Percentiles rank a stretch among this genome's conserved stretches.
Conservation (phyloP, 2,113 vertebrate species). For the Rhabdomys dilectus region DNA sequence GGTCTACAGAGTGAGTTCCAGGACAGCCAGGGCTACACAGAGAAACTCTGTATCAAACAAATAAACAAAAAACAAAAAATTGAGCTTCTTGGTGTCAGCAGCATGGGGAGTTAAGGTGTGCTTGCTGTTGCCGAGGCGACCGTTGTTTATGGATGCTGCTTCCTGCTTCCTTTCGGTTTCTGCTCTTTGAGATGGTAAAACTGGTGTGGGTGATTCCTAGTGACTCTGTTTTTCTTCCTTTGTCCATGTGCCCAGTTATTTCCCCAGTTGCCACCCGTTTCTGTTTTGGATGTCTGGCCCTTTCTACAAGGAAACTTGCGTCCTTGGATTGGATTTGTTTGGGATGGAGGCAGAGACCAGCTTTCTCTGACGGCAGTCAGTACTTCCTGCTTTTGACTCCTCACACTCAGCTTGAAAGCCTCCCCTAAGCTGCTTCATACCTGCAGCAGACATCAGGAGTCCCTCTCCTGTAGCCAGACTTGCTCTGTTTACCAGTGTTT, state of each 20-base stretch:
- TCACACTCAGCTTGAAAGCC: background rate
- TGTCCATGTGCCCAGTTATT: background rate
- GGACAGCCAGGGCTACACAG: no score
- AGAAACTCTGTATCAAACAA: no score
- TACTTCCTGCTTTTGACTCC: background rate
- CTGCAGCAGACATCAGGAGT: no score
- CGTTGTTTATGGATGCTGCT: background rate
- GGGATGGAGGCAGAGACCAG: background rate
- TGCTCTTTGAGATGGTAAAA: background rate
- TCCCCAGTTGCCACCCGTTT: background rate
- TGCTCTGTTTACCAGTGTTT: background rate
- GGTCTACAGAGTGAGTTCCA: no score
- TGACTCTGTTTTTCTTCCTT: background rate
- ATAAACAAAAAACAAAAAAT: no score
- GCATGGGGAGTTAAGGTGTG: background rate
- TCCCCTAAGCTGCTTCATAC: background rate
- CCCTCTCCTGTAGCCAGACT: background rate
- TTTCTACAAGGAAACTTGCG: background rate
- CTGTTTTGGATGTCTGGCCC: background rate
- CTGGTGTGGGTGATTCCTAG: background rate
- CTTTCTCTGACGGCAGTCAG: background rate
- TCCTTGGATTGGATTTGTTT: background rate
- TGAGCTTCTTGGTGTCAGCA: background rate
- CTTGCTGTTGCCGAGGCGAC: background rate
- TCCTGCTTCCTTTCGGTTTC: no score